phyloP scores from a whole-genome alignment of 2,113 vertebrate genomes.

The Thalassarche chlororhynchos region DNA sequence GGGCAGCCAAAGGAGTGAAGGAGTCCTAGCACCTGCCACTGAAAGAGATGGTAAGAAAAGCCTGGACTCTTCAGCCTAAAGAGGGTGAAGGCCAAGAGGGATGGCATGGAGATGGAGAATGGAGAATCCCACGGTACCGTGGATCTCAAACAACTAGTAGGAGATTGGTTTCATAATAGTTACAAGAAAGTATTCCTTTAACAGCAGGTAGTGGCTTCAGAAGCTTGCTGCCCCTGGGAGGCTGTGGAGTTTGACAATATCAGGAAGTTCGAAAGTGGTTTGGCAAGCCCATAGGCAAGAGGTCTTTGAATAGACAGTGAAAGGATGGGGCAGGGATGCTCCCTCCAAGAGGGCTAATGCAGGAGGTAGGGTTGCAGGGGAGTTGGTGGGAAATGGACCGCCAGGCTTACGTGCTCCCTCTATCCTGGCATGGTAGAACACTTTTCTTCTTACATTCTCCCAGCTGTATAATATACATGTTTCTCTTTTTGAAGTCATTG shows the following conservation, averaged over 20 bases:
- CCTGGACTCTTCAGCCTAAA: background rate
- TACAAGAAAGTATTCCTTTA: background rate
- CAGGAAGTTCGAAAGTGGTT: background rate
- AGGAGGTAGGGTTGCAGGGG: background rate
- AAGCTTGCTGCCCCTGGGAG: background rate
- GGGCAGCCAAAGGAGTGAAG: background rate
- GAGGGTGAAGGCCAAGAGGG: background rate
- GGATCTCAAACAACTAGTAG: background rate
- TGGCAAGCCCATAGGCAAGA: background rate
- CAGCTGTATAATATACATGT: background rate
- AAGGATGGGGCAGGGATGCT: background rate
- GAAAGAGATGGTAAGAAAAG: background rate
- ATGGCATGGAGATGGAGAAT: background rate
- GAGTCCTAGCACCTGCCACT: background rate
- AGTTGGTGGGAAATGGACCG: background rate
- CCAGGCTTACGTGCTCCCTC: background rate
- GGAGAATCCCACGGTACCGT: background rate
- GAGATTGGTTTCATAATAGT: background rate
- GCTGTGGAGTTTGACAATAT: background rate
- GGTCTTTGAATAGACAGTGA: background rate
- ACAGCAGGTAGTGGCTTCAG: background rate
- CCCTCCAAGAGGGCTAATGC: background rate
- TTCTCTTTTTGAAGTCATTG: background rate
- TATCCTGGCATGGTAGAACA: background rate
- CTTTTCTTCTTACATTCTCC: background rate